A percentile compares a stretch with the other conserved stretches of the same genome.
phyloP scores from a whole-genome alignment of 1,140 invertebrate species.

The Mya arenaria region DNA sequence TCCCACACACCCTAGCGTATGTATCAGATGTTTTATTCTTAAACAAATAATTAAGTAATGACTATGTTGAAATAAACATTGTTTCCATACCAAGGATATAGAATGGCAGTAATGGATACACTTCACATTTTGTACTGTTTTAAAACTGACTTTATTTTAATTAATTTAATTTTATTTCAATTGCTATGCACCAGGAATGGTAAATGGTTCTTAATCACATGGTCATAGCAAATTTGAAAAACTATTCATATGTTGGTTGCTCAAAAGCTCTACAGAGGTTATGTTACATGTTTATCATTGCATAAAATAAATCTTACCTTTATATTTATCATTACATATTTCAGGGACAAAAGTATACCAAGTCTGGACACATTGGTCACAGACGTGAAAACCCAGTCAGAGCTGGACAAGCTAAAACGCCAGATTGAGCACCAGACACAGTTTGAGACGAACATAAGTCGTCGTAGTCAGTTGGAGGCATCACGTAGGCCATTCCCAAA shows the following conservation, averaged over 20 bases:
- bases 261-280: background rate
- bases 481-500: slow-evolving; percentile 75
- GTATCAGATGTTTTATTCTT: too few species aligned
- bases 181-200: background rate
- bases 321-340: slow-evolving; percentile 1
- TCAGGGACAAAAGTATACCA: slow-evolving; percentile 91
- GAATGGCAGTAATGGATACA: too few species aligned
- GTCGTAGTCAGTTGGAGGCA: slow-evolving; percentile 62
- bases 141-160: too few species aligned
- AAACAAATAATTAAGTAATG: too few species aligned
- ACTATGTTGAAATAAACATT: too few species aligned
- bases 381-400: slow-evolving; percentile 80
- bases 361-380: slow-evolving; percentile 87
- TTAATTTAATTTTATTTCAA: background rate
- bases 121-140: too few species aligned
- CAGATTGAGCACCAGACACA: slow-evolving; percentile 70
- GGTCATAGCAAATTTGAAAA: background rate
- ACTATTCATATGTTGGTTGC: background rate
- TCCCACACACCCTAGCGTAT: slow-evolving; percentile 90
- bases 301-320: background rate
- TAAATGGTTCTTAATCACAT: background rate
- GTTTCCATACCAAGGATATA: too few species aligned
- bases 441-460: slow-evolving; percentile 71
- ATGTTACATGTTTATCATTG: background rate
- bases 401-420: slow-evolving; percentile 82